Evolutionary conservation across 2,888 invertebrate species (phyloP).

Genomic region (Scaptomyza tumidula): DNA sequence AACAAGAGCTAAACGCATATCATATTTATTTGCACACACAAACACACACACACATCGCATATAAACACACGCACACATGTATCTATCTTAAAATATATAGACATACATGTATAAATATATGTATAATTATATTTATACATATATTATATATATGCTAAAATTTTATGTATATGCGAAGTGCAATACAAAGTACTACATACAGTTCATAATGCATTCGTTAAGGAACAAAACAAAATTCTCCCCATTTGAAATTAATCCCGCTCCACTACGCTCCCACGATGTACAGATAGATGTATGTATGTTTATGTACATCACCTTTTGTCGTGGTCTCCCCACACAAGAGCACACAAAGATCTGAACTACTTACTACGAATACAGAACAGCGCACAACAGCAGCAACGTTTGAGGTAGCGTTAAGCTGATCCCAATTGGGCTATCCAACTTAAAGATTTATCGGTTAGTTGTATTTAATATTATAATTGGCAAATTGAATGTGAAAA

Average conservation of each 20-base stretch:
- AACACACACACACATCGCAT: constrained; percentile 5
- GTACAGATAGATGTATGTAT: neutral
- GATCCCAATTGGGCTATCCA: constrained; percentile 6
- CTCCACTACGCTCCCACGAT: neutral
- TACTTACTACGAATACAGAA: constrained; percentile 27
- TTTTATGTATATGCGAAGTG: neutral
- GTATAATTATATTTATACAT: too few relatives aligned
- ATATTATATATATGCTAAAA: neutral
- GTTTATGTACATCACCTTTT: neutral
- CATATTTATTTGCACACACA: constrained; percentile 37
- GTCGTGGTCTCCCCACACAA: constrained; percentile 15
- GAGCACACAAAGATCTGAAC: constrained; percentile 10
- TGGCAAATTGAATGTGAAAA: constrained; percentile 25
- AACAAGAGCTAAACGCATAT: constrained; percentile 28
- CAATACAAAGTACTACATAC: neutral
- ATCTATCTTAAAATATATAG: neutral
- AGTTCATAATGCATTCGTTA: neutral
- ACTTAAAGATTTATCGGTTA: constrained; percentile 4
- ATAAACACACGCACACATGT: constrained; percentile 10
- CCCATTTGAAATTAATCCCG: constrained; percentile 11
- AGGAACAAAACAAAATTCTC: neutral
- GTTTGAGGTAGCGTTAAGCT: constrained; percentile 5
- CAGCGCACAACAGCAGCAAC: constrained; percentile 13
- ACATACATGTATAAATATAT: too few relatives aligned
- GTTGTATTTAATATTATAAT: constrained; percentile 6